Evolutionary conservation across 2,797 vertebrate genomes (phyloP).

Genomic region (Sebastes umbrosus): DNA sequence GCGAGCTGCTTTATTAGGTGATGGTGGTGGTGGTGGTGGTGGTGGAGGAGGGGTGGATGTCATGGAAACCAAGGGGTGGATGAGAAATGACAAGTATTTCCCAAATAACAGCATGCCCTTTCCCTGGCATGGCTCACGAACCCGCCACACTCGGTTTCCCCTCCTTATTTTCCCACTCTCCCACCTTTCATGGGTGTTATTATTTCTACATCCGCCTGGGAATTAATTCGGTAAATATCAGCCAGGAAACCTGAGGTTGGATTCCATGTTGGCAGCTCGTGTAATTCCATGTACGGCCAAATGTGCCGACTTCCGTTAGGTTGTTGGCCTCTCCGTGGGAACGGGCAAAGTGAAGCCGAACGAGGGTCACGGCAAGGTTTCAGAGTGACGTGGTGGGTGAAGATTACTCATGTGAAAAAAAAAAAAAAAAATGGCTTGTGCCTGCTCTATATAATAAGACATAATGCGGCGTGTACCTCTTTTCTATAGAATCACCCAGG

Average conservation of each 20-base stretch:
- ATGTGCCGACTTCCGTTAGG: slow-evolving; percentile 29
- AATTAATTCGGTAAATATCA: slow-evolving; percentile 63
- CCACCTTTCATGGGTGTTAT: slow-evolving; percentile 45
- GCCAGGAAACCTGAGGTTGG: slow-evolving; percentile 63
- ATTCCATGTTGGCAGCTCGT: slow-evolving; percentile 51
- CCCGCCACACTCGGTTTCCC: slow-evolving; percentile 37
- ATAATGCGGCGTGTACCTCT: slow-evolving; percentile 49
- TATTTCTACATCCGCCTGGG: slow-evolving; percentile 49
- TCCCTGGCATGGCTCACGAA: slow-evolving; percentile 29
- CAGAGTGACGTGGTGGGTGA: slow-evolving; percentile 21
- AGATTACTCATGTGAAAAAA: slow-evolving; percentile 45
- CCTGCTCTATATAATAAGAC: slow-evolving; percentile 46
- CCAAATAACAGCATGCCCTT: slow-evolving; percentile 35
- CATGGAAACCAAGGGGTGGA: slow-evolving; percentile 25
- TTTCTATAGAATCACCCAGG: slow-evolving; percentile 50
- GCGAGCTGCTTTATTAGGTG: slow-evolving; percentile 1
- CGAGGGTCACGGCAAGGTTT: slow-evolving; percentile 55
- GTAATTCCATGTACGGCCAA: slow-evolving; percentile 36
- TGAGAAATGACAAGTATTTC: slow-evolving; percentile 57
- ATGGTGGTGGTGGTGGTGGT: not conserved
- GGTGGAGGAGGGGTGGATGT: not conserved
- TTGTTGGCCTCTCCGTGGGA: slow-evolving; percentile 43
- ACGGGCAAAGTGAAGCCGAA: slow-evolving; percentile 39
- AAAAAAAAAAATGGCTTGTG: slow-evolving; percentile 30
- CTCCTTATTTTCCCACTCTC: slow-evolving; percentile 43